These are phyloP conservation scores for Brassicogethes aeneus DNA, from an alignment of 2,888 invertebrate species.

Conservation along the genomic window DNA sequence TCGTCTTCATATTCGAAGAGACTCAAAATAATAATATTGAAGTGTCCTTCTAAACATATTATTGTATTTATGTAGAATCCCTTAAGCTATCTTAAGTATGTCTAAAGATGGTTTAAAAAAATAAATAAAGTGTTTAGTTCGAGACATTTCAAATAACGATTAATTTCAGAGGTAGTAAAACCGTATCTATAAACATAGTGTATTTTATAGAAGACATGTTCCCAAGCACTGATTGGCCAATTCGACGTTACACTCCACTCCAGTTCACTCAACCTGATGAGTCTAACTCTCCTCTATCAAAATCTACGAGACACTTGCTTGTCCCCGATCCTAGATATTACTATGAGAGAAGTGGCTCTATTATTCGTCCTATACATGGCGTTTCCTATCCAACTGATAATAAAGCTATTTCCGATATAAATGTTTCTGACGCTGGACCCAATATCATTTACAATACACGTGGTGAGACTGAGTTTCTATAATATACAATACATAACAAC, in stretches of 20 bases:
- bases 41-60: not conserved
- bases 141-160: not conserved
- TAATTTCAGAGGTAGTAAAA: conserved; percentile 4
- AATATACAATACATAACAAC: not conserved
- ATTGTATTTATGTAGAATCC: not conserved
- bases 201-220: conserved; percentile 51
- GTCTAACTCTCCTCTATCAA: conserved; percentile 60
- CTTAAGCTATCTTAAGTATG: not conserved
- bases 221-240: conserved; percentile 67
- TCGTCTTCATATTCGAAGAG: not conserved
- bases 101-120: not conserved
- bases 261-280: conserved; percentile 76
- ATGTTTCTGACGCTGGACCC: conserved; percentile 27
- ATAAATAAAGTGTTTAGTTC: not conserved
- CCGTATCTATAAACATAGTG: conserved; percentile 3
- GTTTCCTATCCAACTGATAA: conserved; percentile 30
- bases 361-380: conserved; percentile 29
- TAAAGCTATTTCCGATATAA: conserved; percentile 29
- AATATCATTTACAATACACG: conserved; percentile 34
- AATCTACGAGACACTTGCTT: conserved; percentile 70
- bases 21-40: conserved; percentile 1
- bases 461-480: conserved; percentile 29
- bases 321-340: conserved; percentile 61
- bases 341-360: conserved; percentile 45
- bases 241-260: conserved; percentile 65